Evolutionary conservation across 1,140 invertebrate species (phyloP).

Genomic region (Anastatus disparis): DNA sequence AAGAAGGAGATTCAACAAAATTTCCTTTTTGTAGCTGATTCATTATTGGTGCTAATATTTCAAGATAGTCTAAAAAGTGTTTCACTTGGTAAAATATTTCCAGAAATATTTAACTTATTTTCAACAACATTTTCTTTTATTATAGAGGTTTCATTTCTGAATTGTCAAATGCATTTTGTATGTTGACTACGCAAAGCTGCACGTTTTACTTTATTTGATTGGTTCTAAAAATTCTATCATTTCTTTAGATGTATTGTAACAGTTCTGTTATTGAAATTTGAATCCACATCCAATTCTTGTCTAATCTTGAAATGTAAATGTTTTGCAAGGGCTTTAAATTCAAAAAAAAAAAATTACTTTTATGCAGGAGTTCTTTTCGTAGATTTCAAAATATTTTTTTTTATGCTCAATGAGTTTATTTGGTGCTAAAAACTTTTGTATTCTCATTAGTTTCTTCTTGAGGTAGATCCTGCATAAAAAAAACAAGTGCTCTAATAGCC

Average conservation of each 20-base stretch:
- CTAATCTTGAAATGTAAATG: constrained; percentile 71
- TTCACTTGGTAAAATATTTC: neutral
- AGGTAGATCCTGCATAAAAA: constrained; percentile 65
- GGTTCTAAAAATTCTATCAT: neutral
- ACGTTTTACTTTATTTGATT: neutral
- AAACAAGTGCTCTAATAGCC: constrained; percentile 58
- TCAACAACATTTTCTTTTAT: neutral
- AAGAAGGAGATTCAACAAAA: constrained; percentile 21
- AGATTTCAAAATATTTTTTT: constrained; percentile 37
- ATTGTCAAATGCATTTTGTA: too few species aligned
- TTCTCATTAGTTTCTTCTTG: constrained; percentile 35
- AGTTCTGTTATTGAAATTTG: neutral
- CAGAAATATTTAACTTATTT: neutral
- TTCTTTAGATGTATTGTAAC: neutral
- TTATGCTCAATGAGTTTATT: constrained; percentile 27
- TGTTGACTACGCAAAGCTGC: too few species aligned
- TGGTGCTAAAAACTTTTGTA: too few species aligned
- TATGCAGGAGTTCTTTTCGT: constrained; percentile 67
- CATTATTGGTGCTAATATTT: neutral
- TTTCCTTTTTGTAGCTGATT: neutral
- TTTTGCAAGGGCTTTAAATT: constrained; percentile 63
- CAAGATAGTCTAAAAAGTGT: neutral
- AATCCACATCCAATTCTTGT: constrained; percentile 66
- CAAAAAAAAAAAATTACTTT: constrained; percentile 64
- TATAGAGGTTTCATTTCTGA: neutral